phyloP scores from a whole-genome alignment of 2,113 vertebrate genomes.

The Microcebus tavaratra region DNA sequence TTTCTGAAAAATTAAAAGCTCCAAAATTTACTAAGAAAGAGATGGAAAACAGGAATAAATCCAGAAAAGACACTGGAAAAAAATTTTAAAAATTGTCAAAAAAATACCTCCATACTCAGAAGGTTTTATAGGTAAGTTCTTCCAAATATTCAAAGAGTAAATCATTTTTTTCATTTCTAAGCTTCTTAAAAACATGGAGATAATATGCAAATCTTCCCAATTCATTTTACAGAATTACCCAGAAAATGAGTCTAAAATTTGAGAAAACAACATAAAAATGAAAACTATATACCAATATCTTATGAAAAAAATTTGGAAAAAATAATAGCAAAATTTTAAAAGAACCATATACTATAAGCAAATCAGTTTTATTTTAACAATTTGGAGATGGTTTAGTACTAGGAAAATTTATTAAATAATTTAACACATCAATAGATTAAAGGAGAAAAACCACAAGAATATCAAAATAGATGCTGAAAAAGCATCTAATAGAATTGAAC shows the following conservation, averaged over 20 bases:
- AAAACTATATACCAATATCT: neutral
- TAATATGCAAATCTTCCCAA: neutral
- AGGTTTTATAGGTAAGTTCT: neutral
- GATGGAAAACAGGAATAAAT: neutral
- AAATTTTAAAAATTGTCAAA: neutral
- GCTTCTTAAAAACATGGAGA: neutral
- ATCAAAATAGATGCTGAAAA: neutral
- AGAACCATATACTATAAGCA: neutral
- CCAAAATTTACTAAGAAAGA: neutral
- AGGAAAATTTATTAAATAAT: neutral
- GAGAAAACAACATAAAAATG: neutral
- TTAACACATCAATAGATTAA: neutral
- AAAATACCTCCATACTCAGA: neutral
- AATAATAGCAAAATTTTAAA: neutral
- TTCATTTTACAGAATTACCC: neutral
- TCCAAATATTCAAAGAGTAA: neutral
- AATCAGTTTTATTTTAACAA: neutral
- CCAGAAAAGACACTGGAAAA: neutral
- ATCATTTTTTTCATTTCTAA: neutral
- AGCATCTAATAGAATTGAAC: neutral
- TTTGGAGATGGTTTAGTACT: neutral
- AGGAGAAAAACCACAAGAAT: neutral
- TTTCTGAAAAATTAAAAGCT: constrained; percentile 12
- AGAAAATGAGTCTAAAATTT: neutral
- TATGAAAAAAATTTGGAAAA: neutral